Base-by-base conservation (phyloP, 2,113 vertebrate genomes). In the Gracilinanus agilis region DNA sequence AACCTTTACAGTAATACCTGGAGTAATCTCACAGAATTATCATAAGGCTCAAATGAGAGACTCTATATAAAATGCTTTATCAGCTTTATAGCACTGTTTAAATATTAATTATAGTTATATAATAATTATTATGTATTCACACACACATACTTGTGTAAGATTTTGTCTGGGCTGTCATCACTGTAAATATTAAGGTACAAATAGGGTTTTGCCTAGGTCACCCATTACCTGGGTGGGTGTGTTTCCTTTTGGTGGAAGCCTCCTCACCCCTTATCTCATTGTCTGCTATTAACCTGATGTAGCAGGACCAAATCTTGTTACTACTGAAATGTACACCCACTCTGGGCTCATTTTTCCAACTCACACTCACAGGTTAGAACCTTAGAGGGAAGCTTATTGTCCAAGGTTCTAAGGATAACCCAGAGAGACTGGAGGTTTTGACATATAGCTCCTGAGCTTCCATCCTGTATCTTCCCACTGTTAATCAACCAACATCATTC, bases 81-180 rank as follows among this genome's bases (percentile, higher is more conserved):
- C 61, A 54, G 23, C n/a, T 90, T 56, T n/a, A n/a, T 67, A 75
- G 55, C 29, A 55, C 34, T 55, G n/a, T 58, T 34, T 25, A 91
- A 91, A 91, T 27, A 16, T 92, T 61, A 90, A 94, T 58, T 88
- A 89, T 91, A n/a, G 24, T 40, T 56, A 53, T 40, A 83, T 90
- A 40, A 55, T 54, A 27, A 83, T 53, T 88, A 88, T 58, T 92
- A 83, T 54, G 93, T 58, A 9, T 83, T n/a, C 2, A 9, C 19
- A 49, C 19, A 19, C 67, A 29, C 56, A 27, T 34, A 34, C 11
- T 11, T 67, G 58, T 34, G 27, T 34, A 67, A 29, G 29, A 34
- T 34, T 16, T 29, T 49, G n/a, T 67, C 58, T 34, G 58, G 58
- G 58, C 58, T 67, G n/a, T 75, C 61, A 75, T 75, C 16, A n/a